Evolutionary conservation across 2,888 invertebrate genomes (phyloP).

Genomic region (Eupithecia dodoneata): DNA sequence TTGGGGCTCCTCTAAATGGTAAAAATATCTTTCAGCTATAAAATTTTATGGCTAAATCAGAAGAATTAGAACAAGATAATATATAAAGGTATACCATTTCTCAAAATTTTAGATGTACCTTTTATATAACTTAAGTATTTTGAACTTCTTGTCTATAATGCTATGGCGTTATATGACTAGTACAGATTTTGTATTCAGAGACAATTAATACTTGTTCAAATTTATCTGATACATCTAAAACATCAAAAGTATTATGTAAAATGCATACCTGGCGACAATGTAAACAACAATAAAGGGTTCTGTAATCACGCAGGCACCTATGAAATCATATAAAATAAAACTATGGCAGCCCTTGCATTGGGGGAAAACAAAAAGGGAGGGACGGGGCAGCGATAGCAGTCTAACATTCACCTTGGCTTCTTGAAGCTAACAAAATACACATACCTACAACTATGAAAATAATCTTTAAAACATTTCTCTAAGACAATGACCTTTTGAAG

Average conservation of each 20-base stretch:
- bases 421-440: slow-evolving; percentile 84
- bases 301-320: slow-evolving; percentile 83
- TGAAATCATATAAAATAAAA: slow-evolving; percentile 80
- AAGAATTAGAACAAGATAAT: slow-evolving; percentile 50
- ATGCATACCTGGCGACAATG: slow-evolving; percentile 85
- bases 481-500: slow-evolving; percentile 67
- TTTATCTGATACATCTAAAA: slow-evolving; percentile 56
- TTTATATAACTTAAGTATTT: background rate
- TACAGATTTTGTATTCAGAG: background rate
- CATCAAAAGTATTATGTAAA: slow-evolving; percentile 72
- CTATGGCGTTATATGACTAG: background rate
- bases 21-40: slow-evolving; percentile 12
- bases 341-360: slow-evolving; percentile 81
- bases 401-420: slow-evolving; percentile 84
- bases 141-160: background rate
- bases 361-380: slow-evolving; percentile 76
- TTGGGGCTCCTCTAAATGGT: slow-evolving; percentile 11
- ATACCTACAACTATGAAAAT: slow-evolving; percentile 80
- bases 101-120: background rate
- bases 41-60: slow-evolving; percentile 43
- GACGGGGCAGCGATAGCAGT: slow-evolving; percentile 80
- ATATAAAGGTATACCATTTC: background rate
- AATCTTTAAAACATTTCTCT: slow-evolving; percentile 70
- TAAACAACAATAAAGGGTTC: slow-evolving; percentile 83
- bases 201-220: slow-evolving; percentile 45